Evolutionary conservation across 2,888 invertebrate genomes (phyloP).

Genomic region (Scaptomyza tumidula): DNA sequence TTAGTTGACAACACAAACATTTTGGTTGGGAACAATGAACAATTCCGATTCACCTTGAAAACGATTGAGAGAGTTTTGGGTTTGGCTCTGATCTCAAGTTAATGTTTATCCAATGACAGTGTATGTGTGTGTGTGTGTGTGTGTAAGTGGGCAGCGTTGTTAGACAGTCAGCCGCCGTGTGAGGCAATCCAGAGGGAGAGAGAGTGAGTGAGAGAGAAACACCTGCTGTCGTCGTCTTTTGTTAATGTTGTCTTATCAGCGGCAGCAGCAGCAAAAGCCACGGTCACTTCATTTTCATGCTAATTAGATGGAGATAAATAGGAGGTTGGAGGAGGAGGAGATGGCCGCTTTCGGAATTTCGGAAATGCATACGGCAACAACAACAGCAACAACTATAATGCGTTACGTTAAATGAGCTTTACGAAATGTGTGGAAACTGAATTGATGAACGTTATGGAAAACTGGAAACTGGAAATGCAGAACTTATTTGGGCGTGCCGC

Average conservation of each 20-base stretch:
- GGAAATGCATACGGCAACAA: conserved; percentile 60
- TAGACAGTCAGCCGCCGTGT: conserved; percentile 37
- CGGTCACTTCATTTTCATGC: conserved; percentile 63
- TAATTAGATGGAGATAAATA: conserved; percentile 47
- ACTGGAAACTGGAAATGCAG: conserved; percentile 36
- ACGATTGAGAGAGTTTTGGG: conserved; percentile 39
- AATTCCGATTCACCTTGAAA: conserved; percentile 66
- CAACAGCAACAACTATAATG: not conserved
- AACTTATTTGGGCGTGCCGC: conserved; percentile 37
- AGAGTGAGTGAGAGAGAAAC: conserved; percentile 4
- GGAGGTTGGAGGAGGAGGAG: conserved; percentile 13
- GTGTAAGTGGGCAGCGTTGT: conserved; percentile 35
- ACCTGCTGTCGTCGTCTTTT: not conserved
- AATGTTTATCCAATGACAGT: not conserved
- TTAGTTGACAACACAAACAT: conserved; percentile 40
- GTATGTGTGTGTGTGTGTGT: not conserved
- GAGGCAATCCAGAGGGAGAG: conserved; percentile 9
- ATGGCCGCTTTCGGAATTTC: conserved; percentile 65
- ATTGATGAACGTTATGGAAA: conserved; percentile 22
- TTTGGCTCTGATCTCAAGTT: conserved; percentile 11
- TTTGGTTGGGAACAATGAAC: conserved; percentile 27
- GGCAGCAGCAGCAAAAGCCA: conserved; percentile 25
- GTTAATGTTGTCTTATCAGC: conserved; percentile 47
- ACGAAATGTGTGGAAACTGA: conserved; percentile 35
- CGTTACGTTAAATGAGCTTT: conserved; percentile 38